Conservation (phyloP, 1,140 invertebrate genomes). For the Brachionus calyciflorus region DNA sequence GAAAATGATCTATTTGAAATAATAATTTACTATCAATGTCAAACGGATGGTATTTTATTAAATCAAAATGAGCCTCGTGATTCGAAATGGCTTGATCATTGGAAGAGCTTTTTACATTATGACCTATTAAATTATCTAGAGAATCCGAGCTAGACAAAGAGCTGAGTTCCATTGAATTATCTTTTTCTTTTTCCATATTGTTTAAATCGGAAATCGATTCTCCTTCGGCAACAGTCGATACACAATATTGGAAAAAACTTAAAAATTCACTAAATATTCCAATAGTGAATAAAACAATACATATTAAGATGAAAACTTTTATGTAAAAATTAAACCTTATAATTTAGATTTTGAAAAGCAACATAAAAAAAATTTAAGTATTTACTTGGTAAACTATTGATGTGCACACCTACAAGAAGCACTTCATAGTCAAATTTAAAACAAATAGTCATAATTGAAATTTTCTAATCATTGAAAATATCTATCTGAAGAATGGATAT, state of each 20-base stretch:
- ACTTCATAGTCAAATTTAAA: no score
- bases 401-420: no score
- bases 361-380: no score
- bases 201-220: not conserved
- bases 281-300: not conserved
- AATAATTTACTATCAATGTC: not conserved
- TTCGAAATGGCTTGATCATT: not conserved
- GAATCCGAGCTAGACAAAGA: not conserved
- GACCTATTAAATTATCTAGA: not conserved
- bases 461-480: no score
- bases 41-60: conserved; percentile 21
- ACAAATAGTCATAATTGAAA: no score
- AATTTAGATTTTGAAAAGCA: no score
- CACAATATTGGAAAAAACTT: conserved; percentile 12
- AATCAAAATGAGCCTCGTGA: conserved; percentile 13
- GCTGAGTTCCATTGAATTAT: not conserved
- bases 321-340: no score
- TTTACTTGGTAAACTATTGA: no score
- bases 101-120: no score
- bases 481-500: no score
- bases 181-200: not conserved
- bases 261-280: conserved; percentile 21
- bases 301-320: not conserved
- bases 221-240: not conserved
- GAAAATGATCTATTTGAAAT: conserved; percentile 22